Conservation (phyloP, 53 echinoderm and acorn worm species). For the Patiria pectinifera region DNA sequence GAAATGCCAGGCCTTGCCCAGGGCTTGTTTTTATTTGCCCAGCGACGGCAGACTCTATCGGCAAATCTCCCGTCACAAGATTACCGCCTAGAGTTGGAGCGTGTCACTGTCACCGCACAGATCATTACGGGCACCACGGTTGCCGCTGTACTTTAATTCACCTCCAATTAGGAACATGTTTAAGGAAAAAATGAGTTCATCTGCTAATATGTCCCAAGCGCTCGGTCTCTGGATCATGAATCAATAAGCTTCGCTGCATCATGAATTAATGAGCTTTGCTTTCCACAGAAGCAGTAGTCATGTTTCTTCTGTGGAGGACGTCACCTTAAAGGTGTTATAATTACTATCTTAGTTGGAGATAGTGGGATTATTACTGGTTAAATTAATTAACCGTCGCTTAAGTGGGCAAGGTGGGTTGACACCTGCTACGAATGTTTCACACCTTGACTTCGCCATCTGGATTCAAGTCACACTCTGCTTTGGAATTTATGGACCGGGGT, state of each 20-base stretch:
- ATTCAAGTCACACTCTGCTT: not conserved
- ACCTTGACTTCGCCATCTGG: not conserved
- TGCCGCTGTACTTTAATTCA: not conserved
- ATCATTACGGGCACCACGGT: not conserved
- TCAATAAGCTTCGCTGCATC: not conserved
- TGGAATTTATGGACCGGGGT: no score
- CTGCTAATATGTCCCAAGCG: not conserved
- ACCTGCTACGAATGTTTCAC: not conserved
- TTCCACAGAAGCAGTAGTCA: no score
- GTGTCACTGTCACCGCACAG: not conserved
- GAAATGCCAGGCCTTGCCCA: slow-evolving; percentile 15
- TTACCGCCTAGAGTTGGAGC: not conserved
- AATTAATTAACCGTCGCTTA: no score
- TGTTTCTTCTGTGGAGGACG: no score
- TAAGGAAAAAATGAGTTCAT: not conserved
- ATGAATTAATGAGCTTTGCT: not conserved
- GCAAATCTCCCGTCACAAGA: not conserved
- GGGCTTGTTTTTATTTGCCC: slow-evolving; percentile 14
- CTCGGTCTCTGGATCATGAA: no score
- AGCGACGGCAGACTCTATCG: not conserved
- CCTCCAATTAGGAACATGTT: not conserved
- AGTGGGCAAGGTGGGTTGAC: no score
- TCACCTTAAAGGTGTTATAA: no score
- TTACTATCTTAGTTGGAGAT: no score
- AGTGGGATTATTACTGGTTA: no score